These are phyloP conservation scores for Radopholus similis DNA, from an alignment of 1,140 invertebrate species.

Conservation along the genomic window DNA sequence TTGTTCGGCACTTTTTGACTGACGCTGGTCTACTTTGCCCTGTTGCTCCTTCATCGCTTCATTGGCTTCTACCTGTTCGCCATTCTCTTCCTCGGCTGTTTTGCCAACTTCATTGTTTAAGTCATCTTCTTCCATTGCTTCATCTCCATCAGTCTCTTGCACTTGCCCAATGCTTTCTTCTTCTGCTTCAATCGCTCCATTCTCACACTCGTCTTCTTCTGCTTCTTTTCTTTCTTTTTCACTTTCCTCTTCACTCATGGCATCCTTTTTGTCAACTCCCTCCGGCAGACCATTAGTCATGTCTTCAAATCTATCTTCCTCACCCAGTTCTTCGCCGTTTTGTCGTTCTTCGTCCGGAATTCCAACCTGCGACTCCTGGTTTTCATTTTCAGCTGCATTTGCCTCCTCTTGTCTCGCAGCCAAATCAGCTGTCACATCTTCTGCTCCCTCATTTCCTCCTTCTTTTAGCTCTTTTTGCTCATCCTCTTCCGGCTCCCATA, in stretches of 20 bases:
- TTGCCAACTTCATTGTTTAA: conserved; percentile 5
- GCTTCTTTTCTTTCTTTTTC: conserved; percentile 62
- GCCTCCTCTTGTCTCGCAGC: too few species aligned
- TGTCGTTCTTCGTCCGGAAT: conserved; percentile 55
- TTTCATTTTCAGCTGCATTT: conserved; percentile 41
- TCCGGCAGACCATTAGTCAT: conserved; percentile 61
- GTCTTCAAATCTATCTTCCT: conserved; percentile 62
- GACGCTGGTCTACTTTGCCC: too few species aligned
- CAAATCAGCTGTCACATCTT: conserved; percentile 51
- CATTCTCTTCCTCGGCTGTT: conserved; percentile 18
- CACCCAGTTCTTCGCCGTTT: conserved; percentile 39
- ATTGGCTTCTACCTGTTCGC: conserved; percentile 20
- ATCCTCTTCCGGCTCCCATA: conserved; percentile 72
- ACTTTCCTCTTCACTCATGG: conserved; percentile 62
- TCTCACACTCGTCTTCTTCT: conserved; percentile 60
- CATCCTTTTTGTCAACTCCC: conserved; percentile 62
- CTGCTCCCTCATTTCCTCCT: conserved; percentile 67
- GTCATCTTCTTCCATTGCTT: conserved; percentile 33
- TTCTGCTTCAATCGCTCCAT: conserved; percentile 16
- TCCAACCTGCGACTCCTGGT: conserved; percentile 10
- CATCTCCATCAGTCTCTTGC: conserved; percentile 36
- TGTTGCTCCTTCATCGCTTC: conserved; percentile 22
- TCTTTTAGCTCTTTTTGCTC: conserved; percentile 85
- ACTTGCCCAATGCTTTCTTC: conserved; percentile 30
- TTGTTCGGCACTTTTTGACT: conserved; percentile 43